phyloP scores from a whole-genome alignment of 2,797 vertebrate species.

The Oceanodroma leucorhoa region DNA sequence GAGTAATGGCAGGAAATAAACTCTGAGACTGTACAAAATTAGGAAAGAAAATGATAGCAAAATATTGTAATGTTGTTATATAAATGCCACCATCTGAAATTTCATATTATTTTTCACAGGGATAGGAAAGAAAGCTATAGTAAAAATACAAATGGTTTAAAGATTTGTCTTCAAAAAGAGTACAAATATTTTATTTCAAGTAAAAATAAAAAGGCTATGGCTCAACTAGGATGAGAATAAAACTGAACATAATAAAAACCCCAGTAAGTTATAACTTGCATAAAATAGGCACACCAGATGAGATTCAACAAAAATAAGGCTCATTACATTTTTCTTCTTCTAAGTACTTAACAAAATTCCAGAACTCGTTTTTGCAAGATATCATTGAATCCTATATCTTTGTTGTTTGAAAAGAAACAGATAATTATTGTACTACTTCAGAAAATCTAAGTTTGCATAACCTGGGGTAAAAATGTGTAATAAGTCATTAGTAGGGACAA shows the following conservation, averaged over 20 bases:
- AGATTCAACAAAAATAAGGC: background rate
- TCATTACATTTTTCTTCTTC: background rate
- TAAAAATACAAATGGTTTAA: background rate
- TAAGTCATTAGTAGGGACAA: background rate
- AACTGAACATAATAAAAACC: background rate
- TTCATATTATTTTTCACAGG: rapidly evolving
- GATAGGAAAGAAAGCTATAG: background rate
- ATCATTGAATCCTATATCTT: background rate
- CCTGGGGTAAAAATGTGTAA: background rate
- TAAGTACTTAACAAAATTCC: background rate
- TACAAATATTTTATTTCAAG: background rate
- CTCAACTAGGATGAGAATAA: background rate
- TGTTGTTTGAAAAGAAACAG: background rate
- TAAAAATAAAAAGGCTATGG: background rate
- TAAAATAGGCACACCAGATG: background rate
- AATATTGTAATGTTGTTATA: background rate
- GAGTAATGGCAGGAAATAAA: background rate
- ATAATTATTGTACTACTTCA: background rate
- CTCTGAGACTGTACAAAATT: background rate
- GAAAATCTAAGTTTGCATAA: background rate
- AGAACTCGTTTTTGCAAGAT: background rate
- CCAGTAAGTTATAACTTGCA: background rate
- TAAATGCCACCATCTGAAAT: background rate
- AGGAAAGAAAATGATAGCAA: background rate
- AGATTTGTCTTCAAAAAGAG: background rate